These are phyloP conservation scores for Epinotia demarniana DNA, from an alignment of 2,888 invertebrate genomes.

Conservation along the genomic window DNA sequence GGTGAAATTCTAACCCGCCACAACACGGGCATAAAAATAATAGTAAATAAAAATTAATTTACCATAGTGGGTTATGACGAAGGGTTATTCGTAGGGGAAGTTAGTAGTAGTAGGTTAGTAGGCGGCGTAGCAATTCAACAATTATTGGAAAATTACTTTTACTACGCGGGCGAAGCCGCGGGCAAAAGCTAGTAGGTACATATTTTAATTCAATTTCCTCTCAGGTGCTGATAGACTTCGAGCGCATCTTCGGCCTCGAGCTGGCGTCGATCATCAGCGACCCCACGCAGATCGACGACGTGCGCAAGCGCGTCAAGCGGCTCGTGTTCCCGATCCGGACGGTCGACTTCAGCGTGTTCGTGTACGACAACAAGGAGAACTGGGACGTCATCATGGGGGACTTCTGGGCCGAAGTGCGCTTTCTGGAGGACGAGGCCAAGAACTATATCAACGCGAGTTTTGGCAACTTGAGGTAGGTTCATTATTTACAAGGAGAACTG, in stretches of 20 bases:
- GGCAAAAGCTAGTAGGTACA: too few relatives aligned
- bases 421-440: slow-evolving; percentile 92
- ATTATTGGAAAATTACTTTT: too few relatives aligned
- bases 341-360: slow-evolving; percentile 93
- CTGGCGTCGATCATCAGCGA: slow-evolving; percentile 94
- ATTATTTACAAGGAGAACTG: slow-evolving; percentile 94
- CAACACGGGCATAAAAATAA: too few relatives aligned
- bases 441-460: slow-evolving; percentile 95
- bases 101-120: too few relatives aligned
- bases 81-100: too few relatives aligned
- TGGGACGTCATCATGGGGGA: slow-evolving; percentile 93
- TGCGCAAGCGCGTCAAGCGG: slow-evolving; percentile 91
- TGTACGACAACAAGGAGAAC: slow-evolving; percentile 90
- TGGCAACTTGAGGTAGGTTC: slow-evolving; percentile 88
- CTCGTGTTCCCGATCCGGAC: slow-evolving; percentile 90
- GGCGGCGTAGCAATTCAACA: too few relatives aligned
- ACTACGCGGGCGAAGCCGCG: too few relatives aligned
- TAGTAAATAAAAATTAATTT: too few relatives aligned
- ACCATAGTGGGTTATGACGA: too few relatives aligned
- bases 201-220: not conserved
- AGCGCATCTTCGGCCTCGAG: slow-evolving; percentile 94
- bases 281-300: slow-evolving; percentile 93
- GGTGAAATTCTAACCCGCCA: too few relatives aligned
- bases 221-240: slow-evolving; percentile 93
- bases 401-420: slow-evolving; percentile 90